Conservation (phyloP, 2,113 vertebrate genomes). For the Aegypius monachus region DNA sequence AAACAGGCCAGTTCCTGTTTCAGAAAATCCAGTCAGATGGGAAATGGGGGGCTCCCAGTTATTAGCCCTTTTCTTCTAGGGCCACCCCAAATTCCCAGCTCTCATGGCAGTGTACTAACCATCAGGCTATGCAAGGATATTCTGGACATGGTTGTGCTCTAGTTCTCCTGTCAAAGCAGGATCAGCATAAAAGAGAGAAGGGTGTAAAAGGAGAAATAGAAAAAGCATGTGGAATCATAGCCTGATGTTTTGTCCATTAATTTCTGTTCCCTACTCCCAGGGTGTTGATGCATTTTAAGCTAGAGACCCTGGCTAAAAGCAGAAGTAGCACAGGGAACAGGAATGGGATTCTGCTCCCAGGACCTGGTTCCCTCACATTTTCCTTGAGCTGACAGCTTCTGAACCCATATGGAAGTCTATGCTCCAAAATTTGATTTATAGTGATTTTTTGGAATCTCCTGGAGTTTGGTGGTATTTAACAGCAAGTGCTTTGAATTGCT, state of each 20-base stretch:
- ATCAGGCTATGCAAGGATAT: background rate
- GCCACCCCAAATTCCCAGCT: background rate
- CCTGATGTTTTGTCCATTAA: background rate
- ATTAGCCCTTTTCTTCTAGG: background rate
- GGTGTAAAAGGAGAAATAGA: background rate
- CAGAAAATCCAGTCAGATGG: background rate
- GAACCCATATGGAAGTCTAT: background rate
- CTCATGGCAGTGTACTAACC: background rate
- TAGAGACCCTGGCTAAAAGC: background rate
- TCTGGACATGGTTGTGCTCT: background rate
- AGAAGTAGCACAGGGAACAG: background rate
- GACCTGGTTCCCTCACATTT: background rate
- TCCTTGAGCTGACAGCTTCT: background rate
- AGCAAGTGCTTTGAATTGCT: background rate
- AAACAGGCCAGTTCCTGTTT: background rate
- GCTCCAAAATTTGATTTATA: background rate
- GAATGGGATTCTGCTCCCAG: background rate
- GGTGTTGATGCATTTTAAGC: background rate
- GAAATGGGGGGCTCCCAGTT: background rate
- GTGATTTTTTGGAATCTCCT: background rate
- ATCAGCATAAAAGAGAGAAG: background rate
- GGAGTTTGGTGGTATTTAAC: background rate
- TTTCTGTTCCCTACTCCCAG: background rate
- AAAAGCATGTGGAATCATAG: background rate
- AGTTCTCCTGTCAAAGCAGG: background rate